phyloP scores from a whole-genome alignment of 2,113 vertebrate species.

The Rhea pennata region DNA sequence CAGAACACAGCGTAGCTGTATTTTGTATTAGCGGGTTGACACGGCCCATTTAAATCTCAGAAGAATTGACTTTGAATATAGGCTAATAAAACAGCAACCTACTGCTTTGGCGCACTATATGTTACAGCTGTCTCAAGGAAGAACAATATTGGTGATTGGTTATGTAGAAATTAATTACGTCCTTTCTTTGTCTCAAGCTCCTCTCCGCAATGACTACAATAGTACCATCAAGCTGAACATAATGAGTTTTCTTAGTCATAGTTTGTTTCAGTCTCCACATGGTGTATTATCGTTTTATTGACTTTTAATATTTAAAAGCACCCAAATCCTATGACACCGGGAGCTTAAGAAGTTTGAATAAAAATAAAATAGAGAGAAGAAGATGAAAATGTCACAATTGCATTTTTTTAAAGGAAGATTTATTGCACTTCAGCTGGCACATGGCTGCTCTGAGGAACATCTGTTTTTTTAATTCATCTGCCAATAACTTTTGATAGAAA shows the following conservation, averaged over 20 bases:
- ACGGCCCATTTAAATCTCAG: conserved; percentile 16
- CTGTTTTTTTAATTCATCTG: not conserved
- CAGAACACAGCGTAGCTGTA: not conserved
- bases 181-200: not conserved
- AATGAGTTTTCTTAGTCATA: not conserved
- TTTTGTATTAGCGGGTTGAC: conserved; percentile 41
- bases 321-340: not conserved
- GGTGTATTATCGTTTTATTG: not conserved
- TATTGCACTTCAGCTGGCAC: not conserved
- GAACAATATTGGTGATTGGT: conserved; percentile 24
- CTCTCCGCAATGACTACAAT: conserved; percentile 10
- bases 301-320: not conserved
- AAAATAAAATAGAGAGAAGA: not conserved
- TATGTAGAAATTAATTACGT: conserved; percentile 52
- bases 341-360: not conserved
- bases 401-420: not conserved
- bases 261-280: not conserved
- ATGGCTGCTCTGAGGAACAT: not conserved
- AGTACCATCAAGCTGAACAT: not conserved
- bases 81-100: conserved; percentile 43
- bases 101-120: not conserved
- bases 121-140: not conserved
- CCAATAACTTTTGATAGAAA: not conserved
- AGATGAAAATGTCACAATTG: not conserved
- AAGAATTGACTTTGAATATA: conserved; percentile 38